These are phyloP conservation scores for Darevskia nairensis DNA, from an alignment of 2,797 vertebrate genomes.

Conservation along the genomic window DNA sequence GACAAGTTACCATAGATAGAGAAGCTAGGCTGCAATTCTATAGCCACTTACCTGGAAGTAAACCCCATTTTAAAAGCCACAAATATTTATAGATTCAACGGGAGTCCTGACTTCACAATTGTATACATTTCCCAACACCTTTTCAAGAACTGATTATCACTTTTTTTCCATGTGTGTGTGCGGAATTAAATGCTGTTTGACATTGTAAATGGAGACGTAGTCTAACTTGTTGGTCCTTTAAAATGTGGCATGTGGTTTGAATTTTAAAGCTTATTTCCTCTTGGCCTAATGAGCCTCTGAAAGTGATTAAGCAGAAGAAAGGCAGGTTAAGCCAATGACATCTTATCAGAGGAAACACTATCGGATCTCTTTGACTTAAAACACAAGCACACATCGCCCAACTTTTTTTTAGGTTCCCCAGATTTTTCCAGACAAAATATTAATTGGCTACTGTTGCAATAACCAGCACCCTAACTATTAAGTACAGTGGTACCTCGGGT, in stretches of 20 bases:
- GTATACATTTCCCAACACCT: slow-evolving; percentile 52
- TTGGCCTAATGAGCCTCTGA: slow-evolving; percentile 69
- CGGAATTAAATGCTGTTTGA: slow-evolving; percentile 31
- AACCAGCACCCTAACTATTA: slow-evolving; percentile 37
- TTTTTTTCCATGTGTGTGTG: neutral
- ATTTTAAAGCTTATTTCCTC: slow-evolving; percentile 74
- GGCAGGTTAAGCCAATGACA: slow-evolving; percentile 62
- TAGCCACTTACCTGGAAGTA: no score
- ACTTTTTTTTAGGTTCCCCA: slow-evolving; percentile 27
- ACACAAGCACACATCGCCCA: neutral
- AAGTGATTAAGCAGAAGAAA: slow-evolving; percentile 73
- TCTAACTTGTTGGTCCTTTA: slow-evolving; percentile 51
- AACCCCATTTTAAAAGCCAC: slow-evolving; percentile 27
- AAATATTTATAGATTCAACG: slow-evolving; percentile 45
- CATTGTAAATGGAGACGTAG: slow-evolving; percentile 46
- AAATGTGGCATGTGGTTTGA: slow-evolving; percentile 71
- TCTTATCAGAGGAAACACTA: slow-evolving; percentile 68
- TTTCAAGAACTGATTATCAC: slow-evolving; percentile 21
- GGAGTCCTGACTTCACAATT: slow-evolving; percentile 43
- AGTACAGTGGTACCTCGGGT: neutral
- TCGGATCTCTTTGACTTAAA: slow-evolving; percentile 16
- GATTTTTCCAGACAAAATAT: slow-evolving; percentile 50
- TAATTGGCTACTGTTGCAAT: slow-evolving; percentile 10
- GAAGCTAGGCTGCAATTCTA: no score
- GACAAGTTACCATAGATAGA: no score